A percentile compares a stretch with the other conserved stretches of the same genome.
phyloP scores from a whole-genome alignment of 2,797 vertebrate genomes.

The Allobates femoralis region DNA sequence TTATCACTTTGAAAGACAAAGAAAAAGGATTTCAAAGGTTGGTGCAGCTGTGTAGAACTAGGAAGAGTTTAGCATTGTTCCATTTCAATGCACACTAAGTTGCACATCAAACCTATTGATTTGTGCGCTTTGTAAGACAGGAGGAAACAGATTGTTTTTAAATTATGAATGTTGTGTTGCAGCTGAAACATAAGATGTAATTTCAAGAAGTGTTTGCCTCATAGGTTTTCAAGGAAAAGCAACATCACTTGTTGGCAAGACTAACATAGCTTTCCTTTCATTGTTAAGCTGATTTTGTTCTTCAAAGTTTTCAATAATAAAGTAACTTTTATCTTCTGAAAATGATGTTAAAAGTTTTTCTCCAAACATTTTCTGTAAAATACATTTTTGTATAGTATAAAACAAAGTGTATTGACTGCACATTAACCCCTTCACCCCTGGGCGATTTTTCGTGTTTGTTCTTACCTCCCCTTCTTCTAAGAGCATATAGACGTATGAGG shows the following conservation, averaged over 20 bases:
- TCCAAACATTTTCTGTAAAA: not conserved
- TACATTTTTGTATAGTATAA: not conserved
- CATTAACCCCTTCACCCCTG: no score
- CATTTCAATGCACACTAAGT: slow-evolving; percentile 42
- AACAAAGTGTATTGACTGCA: not conserved
- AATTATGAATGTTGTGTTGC: slow-evolving; percentile 37
- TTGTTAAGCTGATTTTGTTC: not conserved
- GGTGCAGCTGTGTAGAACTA: not conserved
- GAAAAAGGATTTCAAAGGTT: not conserved
- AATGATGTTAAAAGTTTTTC: not conserved
- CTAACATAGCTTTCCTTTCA: not conserved
- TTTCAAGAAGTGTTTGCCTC: slow-evolving; percentile 41
- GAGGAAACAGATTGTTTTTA: slow-evolving; percentile 35
- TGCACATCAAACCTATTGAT: slow-evolving; percentile 49
- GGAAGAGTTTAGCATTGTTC: slow-evolving; percentile 15
- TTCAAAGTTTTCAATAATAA: not conserved
- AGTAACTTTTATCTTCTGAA: not conserved
- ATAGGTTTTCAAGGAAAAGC: slow-evolving; percentile 28
- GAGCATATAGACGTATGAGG: no score
- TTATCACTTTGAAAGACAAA: not conserved
- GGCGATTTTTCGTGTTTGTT: no score
- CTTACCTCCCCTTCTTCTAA: no score
- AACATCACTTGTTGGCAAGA: slow-evolving; percentile 26
- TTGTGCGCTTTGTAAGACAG: slow-evolving; percentile 42
- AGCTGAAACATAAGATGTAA: slow-evolving; percentile 30